Evolutionary conservation across 2,888 invertebrate species (phyloP).

Genomic region (Acanthosoma haemorrhoidale): DNA sequence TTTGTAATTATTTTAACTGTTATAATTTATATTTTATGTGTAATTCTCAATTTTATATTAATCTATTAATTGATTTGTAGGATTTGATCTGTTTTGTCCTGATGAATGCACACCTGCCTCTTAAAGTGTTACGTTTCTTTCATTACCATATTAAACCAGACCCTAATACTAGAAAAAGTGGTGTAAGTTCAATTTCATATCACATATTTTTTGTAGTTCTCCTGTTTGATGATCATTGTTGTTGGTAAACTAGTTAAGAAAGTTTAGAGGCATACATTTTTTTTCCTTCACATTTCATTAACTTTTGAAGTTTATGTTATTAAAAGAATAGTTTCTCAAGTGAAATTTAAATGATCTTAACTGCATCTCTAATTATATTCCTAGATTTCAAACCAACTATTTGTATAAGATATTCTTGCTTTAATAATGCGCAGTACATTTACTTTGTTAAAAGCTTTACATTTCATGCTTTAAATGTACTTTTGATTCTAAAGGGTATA

Average conservation of each 20-base stretch:
- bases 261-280: not conserved
- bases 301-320: not conserved
- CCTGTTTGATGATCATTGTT: not conserved
- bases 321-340: not conserved
- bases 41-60: not conserved
- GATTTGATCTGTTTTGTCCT: conserved; percentile 5
- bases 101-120: conserved; percentile 13
- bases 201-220: not conserved
- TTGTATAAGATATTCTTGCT: no score
- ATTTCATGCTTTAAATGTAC: no score
- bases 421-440: no score
- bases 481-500: no score
- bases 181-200: not conserved
- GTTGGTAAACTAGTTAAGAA: not conserved
- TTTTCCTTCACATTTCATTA: not conserved
- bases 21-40: not conserved
- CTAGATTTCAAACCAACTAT: no score
- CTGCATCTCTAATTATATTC: not conserved
- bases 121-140: conserved; percentile 16
- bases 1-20: not conserved
- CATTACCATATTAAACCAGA: not conserved
- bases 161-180: not conserved
- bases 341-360: not conserved
- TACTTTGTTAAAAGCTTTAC: no score
- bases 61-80: conserved; percentile 7